Evolutionary conservation across 2,888 invertebrate genomes (phyloP).

Genomic region (Dryobotodes eremita): DNA sequence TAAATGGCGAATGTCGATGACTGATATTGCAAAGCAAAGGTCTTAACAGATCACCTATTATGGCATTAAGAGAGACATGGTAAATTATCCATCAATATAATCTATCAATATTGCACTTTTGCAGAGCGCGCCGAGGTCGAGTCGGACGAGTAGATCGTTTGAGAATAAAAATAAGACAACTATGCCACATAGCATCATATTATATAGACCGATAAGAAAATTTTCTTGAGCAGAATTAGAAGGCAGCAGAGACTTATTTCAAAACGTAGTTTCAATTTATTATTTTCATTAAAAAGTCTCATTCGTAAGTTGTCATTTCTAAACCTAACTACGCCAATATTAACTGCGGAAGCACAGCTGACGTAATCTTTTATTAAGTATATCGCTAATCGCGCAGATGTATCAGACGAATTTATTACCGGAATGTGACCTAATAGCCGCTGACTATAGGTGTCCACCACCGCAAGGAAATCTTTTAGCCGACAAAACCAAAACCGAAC

Average conservation of each 20-base stretch:
- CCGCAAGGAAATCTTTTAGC: conserved; percentile 14
- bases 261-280: conserved; percentile 10
- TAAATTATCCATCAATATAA: conserved; percentile 19
- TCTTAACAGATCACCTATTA: no score
- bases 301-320: conserved; percentile 44
- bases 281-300: neutral
- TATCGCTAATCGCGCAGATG: conserved; percentile 49
- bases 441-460: conserved; percentile 11
- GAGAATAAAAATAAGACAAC: conserved; percentile 67
- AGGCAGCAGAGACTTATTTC: neutral
- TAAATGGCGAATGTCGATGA: neutral
- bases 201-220: neutral
- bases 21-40: neutral
- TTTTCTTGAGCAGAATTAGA: neutral
- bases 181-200: conserved; percentile 5
- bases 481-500: conserved; percentile 4
- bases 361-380: conserved; percentile 67
- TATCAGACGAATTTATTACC: conserved; percentile 44
- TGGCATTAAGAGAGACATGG: neutral
- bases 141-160: conserved; percentile 67
- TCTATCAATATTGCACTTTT: conserved; percentile 46
- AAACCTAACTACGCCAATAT: conserved; percentile 57
- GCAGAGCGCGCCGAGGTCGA: conserved; percentile 67
- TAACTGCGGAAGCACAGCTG: conserved; percentile 64
- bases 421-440: conserved; percentile 44